Evolutionary conservation across 2,113 vertebrate genomes (phyloP).

Genomic region (Oplegnathus fasciatus): DNA sequence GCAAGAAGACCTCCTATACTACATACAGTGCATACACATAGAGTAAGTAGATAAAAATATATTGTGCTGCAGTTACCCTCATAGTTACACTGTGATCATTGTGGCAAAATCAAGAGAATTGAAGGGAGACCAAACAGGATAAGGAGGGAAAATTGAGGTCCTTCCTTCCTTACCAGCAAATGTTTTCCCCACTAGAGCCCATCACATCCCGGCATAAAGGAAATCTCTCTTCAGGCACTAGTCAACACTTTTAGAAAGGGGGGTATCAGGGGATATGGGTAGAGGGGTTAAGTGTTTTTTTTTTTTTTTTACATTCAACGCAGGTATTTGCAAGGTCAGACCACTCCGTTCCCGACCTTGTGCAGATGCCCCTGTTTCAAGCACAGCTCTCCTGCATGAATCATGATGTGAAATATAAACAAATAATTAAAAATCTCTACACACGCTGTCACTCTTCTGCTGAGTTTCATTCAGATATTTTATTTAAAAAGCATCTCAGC

Average conservation of each 20-base stretch:
- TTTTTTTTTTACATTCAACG: conserved; percentile 1
- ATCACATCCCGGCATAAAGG: conserved; percentile 64
- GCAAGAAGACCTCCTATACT: neutral
- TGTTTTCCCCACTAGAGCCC: conserved; percentile 36
- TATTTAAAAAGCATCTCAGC: neutral
- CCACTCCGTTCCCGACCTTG: neutral
- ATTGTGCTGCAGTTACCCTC: neutral
- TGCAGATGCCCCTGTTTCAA: neutral
- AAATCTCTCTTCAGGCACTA: conserved; percentile 45
- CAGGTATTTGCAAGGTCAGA: conserved; percentile 38
- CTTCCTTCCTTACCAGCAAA: conserved; percentile 67
- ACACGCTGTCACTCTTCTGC: neutral
- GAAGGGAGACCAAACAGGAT: conserved; percentile 61
- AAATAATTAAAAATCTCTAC: neutral
- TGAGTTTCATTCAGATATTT: neutral
- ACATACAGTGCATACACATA: neutral
- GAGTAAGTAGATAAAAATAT: neutral
- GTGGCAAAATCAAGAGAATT: neutral
- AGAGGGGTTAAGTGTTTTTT: neutral
- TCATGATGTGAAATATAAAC: neutral
- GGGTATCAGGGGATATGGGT: neutral
- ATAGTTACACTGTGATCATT: conserved; percentile 1
- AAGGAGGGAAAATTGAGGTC: conserved; percentile 43
- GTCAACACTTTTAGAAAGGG: conserved; percentile 51
- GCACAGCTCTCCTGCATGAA: neutral